Percentiles rank a stretch among this genome's conserved stretches.
phyloP scores from a whole-genome alignment of 2,888 invertebrate species.

The Calameuta pallipes region DNA sequence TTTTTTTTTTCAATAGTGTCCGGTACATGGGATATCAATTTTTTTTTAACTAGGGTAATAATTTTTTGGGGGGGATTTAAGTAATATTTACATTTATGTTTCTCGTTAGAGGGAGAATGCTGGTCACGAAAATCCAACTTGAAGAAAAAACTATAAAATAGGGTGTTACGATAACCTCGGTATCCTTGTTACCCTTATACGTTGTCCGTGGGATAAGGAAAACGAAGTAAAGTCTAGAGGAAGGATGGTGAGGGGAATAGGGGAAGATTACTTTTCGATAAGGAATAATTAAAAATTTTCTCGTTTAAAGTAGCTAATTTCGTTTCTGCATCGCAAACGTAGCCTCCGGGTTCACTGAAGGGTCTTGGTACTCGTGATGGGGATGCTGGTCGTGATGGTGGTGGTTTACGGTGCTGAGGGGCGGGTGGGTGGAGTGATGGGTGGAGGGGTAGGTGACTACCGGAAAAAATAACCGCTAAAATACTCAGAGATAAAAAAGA shows the following conservation, averaged over 20 bases:
- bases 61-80: not conserved
- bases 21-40: not conserved
- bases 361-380: slow-evolving; percentile 15
- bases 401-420: slow-evolving; percentile 8
- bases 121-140: slow-evolving; percentile 29
- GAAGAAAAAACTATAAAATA: slow-evolving; percentile 17
- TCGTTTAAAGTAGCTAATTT: slow-evolving; percentile 65
- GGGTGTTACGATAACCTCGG: not conserved
- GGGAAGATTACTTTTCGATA: slow-evolving; percentile 66
- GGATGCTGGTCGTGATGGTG: slow-evolving; percentile 2
- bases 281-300: slow-evolving; percentile 68
- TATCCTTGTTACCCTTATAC: not conserved
- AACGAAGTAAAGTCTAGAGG: not conserved
- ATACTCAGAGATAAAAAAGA: slow-evolving; percentile 65
- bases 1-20: not conserved
- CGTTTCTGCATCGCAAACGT: slow-evolving; percentile 43
- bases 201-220: not conserved
- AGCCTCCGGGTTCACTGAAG: not conserved
- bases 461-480: slow-evolving; percentile 65
- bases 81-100: not conserved
- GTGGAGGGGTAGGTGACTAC: slow-evolving; percentile 31
- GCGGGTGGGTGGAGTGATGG: slow-evolving; percentile 5
- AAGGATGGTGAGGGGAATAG: slow-evolving; percentile 1
- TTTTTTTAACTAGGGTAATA: not conserved
- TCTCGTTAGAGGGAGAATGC: slow-evolving; percentile 25